Conservation (phyloP, 2,113 vertebrate species). For the Lepidothrix coronata region DNA sequence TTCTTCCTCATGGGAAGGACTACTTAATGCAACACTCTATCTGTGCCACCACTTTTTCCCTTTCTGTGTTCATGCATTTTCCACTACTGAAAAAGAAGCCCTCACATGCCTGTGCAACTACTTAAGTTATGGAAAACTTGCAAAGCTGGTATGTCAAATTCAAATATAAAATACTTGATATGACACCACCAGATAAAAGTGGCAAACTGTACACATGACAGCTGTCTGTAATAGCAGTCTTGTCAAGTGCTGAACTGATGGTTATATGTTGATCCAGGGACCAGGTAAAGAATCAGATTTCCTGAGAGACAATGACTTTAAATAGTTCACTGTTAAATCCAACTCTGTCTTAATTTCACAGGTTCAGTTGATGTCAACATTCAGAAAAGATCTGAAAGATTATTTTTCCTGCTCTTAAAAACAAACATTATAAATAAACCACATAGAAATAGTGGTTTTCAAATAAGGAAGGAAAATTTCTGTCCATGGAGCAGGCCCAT, state of each 20-base stretch:
- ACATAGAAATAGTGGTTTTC: background rate
- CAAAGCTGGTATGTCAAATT: background rate
- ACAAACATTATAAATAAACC: background rate
- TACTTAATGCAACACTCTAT: background rate
- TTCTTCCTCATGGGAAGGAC: background rate
- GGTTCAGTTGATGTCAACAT: background rate
- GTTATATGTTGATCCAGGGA: background rate
- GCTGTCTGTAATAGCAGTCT: background rate
- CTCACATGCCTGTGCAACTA: background rate
- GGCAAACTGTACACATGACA: background rate
- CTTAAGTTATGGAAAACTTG: background rate
- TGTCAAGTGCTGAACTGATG: background rate
- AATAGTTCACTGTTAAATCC: background rate
- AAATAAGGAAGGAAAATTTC: background rate
- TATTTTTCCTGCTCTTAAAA: background rate
- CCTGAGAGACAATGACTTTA: background rate
- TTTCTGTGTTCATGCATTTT: background rate
- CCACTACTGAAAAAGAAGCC: background rate
- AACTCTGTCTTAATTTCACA: background rate
- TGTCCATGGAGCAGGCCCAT: fast-evolving
- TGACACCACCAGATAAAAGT: background rate
- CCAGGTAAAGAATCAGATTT: background rate
- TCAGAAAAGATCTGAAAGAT: background rate
- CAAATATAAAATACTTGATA: background rate
- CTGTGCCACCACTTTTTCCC: background rate